Base-by-base conservation (phyloP, 2,113 vertebrate species). In the Zosterops japonicus region DNA sequence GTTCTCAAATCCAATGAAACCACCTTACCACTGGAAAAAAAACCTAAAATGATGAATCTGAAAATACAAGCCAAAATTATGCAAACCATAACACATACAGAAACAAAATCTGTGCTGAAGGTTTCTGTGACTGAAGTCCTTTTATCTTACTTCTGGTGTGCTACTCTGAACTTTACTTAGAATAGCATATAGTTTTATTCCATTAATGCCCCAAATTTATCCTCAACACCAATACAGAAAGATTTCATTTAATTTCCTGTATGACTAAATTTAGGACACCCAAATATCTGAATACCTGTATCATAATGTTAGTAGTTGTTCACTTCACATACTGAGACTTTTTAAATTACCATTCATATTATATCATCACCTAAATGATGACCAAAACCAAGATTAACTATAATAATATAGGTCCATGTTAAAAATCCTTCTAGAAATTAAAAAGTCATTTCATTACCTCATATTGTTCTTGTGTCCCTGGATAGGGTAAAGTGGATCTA, bases 401-500 rank as follows among this genome's bases (percentile, higher is more conserved):
- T 9, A 75, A 3, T 44, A 75, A 65, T 8, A 53, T 2, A 61
- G 15, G 28, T 8, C n/a, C 10, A 24, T 12, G 12, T 67, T 49
- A 70, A 75, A 84, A 81, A 75, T 12, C 6, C n/a, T 29, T 56
- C 20, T 31, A 17, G 70, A 80, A 89, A 91, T 5, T 35, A 33
- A 14, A 24, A 49, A 70, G 33, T 39, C 5, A 70, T 28, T 86
- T 52, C 9, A 63, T 98, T 98, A 99, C 99, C 98, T 99, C 99
- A 98, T 99, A 99, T 74, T 99, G 98, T 35, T 99, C 98, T 94
- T 99, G 98, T 1, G 98, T 98, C 89, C 99, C 99, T 88, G 98
- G 99, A 94, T 98, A 99, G 20, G 99, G 99, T 93, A 99, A 98
- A 14, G 99, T 98, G 77, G 99, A 99, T 96, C 99, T 99, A 78